A percentile compares a stretch with the other conserved stretches of the same genome.
Conservation (phyloP, 2,797 vertebrate genomes). For the Muscicapa striata region DNA sequence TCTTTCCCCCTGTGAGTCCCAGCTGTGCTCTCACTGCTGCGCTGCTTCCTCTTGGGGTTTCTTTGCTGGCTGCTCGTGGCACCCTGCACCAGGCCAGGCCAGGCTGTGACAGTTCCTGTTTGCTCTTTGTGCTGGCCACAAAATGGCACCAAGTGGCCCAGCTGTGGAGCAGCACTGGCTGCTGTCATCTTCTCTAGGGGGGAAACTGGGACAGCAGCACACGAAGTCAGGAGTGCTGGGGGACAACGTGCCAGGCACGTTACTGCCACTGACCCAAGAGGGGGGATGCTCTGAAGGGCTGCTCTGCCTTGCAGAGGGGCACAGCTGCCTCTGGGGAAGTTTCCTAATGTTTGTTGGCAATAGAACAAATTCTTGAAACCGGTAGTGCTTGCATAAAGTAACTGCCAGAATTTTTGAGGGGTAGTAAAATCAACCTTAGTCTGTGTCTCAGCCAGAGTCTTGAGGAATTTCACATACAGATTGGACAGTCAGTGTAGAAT, state of each 20-base stretch:
- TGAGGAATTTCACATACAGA: neutral
- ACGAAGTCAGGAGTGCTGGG: fast-evolving
- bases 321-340: neutral
- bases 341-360: neutral
- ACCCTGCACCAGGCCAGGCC: fast-evolving
- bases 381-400: neutral
- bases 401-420: neutral
- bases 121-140: neutral
- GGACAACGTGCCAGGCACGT: fast-evolving
- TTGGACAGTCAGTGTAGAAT: neutral
- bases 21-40: fast-evolving
- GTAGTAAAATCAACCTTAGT: neutral
- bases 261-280: fast-evolving
- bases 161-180: fast-evolving
- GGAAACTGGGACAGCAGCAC: neutral
- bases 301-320: neutral
- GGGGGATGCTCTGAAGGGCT: neutral
- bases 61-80: neutral
- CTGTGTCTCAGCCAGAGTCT: neutral
- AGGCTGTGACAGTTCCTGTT: neutral
- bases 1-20: neutral
- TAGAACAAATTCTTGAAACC: neutral
- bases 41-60: neutral
- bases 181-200: fast-evolving
- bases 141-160: fast-evolving